Evolutionary conservation across 2,888 invertebrate genomes (phyloP).

Genomic region (Craniophora ligustri): DNA sequence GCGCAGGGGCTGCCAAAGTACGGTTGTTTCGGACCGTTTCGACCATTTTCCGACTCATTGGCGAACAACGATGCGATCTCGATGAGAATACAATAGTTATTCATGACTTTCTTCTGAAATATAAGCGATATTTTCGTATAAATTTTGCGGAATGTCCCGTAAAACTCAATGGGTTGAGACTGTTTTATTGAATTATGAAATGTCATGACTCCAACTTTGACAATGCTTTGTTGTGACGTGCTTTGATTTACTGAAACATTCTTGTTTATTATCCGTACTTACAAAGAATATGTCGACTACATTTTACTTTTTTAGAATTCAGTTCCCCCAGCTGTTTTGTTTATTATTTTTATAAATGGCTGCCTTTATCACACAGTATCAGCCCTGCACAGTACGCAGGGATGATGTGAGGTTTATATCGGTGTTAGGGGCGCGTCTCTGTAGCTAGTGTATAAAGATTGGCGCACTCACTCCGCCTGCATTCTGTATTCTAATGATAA

Average conservation of each 20-base stretch:
- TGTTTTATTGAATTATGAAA: constrained; percentile 38
- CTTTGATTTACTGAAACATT: background rate
- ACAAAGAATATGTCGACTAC: background rate
- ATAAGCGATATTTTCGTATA: constrained; percentile 19
- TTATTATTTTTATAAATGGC: background rate
- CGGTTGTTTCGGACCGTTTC: constrained; percentile 27
- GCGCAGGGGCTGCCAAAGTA: constrained; percentile 16
- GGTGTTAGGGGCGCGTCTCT: constrained; percentile 18
- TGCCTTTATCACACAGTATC: constrained; percentile 14
- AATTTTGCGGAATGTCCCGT: constrained; percentile 14
- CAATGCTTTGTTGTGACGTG: constrained; percentile 25
- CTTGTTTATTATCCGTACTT: background rate
- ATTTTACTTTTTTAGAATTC: background rate
- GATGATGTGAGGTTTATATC: constrained; percentile 16
- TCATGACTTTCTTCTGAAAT: constrained; percentile 34
- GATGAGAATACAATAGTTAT: constrained; percentile 40
- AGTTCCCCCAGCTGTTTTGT: background rate
- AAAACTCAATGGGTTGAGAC: constrained; percentile 34
- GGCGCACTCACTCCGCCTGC: background rate
- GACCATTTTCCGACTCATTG: constrained; percentile 45
- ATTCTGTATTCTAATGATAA: background rate
- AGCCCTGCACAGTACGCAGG: constrained; percentile 14
- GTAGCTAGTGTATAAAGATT: constrained; percentile 5
- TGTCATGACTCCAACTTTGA: constrained; percentile 19
- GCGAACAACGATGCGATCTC: constrained; percentile 23